A percentile compares a stretch with the other conserved stretches of the same genome.
Conservation (phyloP, 2,113 vertebrate species). For the Chitala chitala region DNA sequence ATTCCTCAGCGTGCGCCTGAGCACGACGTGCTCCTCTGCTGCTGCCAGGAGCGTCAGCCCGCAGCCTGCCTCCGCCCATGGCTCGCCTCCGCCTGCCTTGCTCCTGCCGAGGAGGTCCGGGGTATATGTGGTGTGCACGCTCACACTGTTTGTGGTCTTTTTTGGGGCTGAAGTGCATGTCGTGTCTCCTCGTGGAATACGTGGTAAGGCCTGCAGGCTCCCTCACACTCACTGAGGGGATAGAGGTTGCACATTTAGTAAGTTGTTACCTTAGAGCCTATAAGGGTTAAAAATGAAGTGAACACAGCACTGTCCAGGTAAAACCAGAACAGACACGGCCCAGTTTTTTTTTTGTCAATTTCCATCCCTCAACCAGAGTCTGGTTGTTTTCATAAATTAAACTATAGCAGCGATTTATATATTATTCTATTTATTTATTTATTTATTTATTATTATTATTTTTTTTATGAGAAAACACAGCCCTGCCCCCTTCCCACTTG, state of each 20-base stretch:
- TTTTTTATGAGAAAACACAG: too few relatives aligned
- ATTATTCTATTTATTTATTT: too few relatives aligned
- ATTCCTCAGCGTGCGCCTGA: slow-evolving; percentile 59
- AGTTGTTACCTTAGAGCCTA: slow-evolving; percentile 15
- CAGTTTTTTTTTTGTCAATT: too few relatives aligned
- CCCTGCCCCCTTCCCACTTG: too few relatives aligned
- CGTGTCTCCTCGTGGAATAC: slow-evolving; percentile 61
- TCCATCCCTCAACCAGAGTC: too few relatives aligned
- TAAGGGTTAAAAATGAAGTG: neutral
- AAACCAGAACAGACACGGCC: too few relatives aligned
- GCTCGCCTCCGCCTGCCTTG: neutral
- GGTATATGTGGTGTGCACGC: slow-evolving; percentile 33
- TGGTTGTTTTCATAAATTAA: too few relatives aligned
- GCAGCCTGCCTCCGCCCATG: neutral
- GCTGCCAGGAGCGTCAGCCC: neutral
- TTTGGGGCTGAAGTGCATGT: slow-evolving; percentile 54
- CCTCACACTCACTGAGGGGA: slow-evolving; percentile 30
- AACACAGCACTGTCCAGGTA: neutral
- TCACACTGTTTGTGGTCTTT: slow-evolving; percentile 64
- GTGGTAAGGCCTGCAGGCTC: slow-evolving; percentile 58
- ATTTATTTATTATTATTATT: too few relatives aligned
- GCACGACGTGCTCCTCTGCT: slow-evolving; percentile 36
- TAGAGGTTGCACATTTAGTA: slow-evolving; percentile 35
- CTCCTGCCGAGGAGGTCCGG: neutral
- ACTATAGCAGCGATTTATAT: too few relatives aligned